Evolutionary conservation across 2,888 invertebrate species (phyloP).

Genomic region (Plagiodera versicolora): DNA sequence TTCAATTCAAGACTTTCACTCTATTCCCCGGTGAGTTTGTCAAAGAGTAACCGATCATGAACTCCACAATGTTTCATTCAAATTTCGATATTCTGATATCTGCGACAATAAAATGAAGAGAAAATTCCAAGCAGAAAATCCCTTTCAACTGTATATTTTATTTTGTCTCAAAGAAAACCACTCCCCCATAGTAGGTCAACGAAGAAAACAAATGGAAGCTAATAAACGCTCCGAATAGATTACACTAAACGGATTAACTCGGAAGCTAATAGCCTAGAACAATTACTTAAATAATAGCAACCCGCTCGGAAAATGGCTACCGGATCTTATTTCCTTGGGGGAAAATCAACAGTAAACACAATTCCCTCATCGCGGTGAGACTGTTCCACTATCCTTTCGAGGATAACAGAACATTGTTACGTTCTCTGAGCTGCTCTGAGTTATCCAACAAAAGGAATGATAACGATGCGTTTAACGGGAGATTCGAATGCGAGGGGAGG

Average conservation of each 20-base stretch:
- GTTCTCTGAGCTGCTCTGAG: constrained; percentile 38
- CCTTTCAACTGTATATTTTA: not conserved
- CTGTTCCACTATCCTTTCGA: constrained; percentile 26
- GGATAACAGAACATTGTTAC: constrained; percentile 16
- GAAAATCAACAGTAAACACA: constrained; percentile 51
- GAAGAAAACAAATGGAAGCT: constrained; percentile 34
- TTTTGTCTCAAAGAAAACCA: not conserved
- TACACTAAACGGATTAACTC: constrained; percentile 53
- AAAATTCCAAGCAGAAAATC: not conserved
- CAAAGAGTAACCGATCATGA: too few relatives aligned
- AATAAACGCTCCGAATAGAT: constrained; percentile 47
- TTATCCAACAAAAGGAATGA: constrained; percentile 49
- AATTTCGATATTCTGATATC: too few relatives aligned
- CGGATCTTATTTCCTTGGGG: constrained; percentile 54
- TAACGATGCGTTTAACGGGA: constrained; percentile 49
- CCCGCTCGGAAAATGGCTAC: constrained; percentile 53
- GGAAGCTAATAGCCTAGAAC: constrained; percentile 52
- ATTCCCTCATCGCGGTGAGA: constrained; percentile 38
- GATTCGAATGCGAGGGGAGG: constrained; percentile 43
- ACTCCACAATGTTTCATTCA: too few relatives aligned
- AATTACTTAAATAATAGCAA: constrained; percentile 55
- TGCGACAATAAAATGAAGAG: too few relatives aligned
- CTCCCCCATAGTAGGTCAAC: not conserved
- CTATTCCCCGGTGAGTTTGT: too few relatives aligned
- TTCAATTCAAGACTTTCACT: too few relatives aligned